Base-by-base conservation (phyloP, 2,113 vertebrate species). In the Rallus limicola region DNA sequence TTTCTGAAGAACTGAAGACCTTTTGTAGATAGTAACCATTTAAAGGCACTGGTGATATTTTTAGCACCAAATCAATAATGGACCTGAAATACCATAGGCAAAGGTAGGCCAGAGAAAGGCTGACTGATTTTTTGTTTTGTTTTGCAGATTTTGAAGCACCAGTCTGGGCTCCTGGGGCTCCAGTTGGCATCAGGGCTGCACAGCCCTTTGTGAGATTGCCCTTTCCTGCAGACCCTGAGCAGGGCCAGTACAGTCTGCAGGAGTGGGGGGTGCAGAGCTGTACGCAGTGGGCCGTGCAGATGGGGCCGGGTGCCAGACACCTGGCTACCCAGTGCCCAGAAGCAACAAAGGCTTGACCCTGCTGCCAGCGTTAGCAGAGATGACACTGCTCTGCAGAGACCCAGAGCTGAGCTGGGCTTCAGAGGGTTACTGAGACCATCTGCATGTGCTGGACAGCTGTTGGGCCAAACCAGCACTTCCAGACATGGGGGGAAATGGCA, bases 401-500 rank as follows among this genome's bases (percentile, higher is more conserved):
- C 29, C 25, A 17, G 15, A 5, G 15, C 21, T 33, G 28, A 48
- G 31, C 4, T 42, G 6, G 20, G 24, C 16, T 34, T 15, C 15
- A 28, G 2, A 70, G 14, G 11, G 5, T 2, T 68, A 10, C n/a
- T 25, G 19, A 36, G 44, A 28, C 2, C 29, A 34, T 31, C 69
- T 33, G 8, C 11, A 69, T n/a, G 21, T 9, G 1, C 7, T 65
- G 29, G 5, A 16, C 16, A 29, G 16, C 25, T 60, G 33, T 24
- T 60, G 67, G 42, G 53, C 23, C 44, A 60, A 48, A 52, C 1
- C 3, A 46, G 25, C 13, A 10, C 13, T 16, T 67, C 11, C 56
- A 55, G 13, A 16, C 24, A 68, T 36, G 11, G 16, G 11, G 15
- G 2, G 0, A n/a, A 56, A 40, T 4, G 11, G 13, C 6, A 0